Base-by-base conservation (phyloP, 2,888 invertebrate genomes). In the Chymomyza amoena region DNA sequence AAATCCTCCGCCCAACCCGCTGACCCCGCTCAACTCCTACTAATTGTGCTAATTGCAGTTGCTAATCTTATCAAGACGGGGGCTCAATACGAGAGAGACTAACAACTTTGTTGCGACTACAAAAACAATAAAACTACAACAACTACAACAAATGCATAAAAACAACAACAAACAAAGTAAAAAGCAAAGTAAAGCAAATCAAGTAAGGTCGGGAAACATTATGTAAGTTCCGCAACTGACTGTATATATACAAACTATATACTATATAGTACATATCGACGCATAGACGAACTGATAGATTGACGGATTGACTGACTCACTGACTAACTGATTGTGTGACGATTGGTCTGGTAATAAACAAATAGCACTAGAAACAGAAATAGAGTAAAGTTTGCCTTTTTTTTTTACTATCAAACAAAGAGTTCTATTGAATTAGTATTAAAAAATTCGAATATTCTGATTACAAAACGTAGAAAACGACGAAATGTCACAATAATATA, bases 191-290 rank as follows among this genome's bases (percentile, higher is more conserved):
- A 50, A 28, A 20, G 39, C 54, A 70, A 71, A 45, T 10, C 39
- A 75, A 75, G 76, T 72, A 75, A 76, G 76, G 76, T 75, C 76
- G 64, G 76, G 72, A 70, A 64, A 45, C 59, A 67, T 76, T 76
- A 76, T 68, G 76, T 62, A 76, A 76, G 66, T 68, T 72, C 61
- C 65, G 64, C 54, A n/a, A 61, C 28, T 45, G 52, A 13, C 32
- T 68, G 15, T 32, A 28, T 66, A 66, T 6, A 62, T n/a, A n/a
- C n/a, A n/a, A n/a, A n/a, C 32, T 32, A 51, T 59, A 28, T 52
- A 36, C 10, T 28, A 45, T 68, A 59, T 61, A 18, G 39, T 32
- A 59, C 13, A 50, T 64, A 62, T 63, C 28, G 52, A 63, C n/a
- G 50, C 25, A 50, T 36, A 54, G 50, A 28, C 50, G 15, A 13